phyloP scores from a whole-genome alignment of 2,888 invertebrate genomes.

The Diarsia brunnea region DNA sequence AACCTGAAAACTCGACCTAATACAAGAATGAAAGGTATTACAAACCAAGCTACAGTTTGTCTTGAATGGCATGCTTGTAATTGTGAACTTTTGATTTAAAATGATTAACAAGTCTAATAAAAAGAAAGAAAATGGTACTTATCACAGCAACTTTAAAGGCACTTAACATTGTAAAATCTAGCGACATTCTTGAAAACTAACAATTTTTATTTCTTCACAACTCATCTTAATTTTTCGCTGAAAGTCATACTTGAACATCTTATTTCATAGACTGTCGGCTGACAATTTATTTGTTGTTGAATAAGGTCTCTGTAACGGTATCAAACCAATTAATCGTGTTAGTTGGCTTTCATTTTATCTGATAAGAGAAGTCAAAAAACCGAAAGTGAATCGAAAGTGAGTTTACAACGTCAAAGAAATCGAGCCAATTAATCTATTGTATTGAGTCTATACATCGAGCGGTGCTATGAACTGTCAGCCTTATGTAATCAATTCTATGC shows the following conservation, averaged over 20 bases:
- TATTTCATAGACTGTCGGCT: slow-evolving; percentile 8
- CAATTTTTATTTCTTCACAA: slow-evolving; percentile 37
- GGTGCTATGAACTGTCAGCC: slow-evolving; percentile 47
- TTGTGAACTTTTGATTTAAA: slow-evolving; percentile 46
- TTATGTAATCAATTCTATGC: slow-evolving; percentile 67
- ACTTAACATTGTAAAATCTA: slow-evolving; percentile 27
- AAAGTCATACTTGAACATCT: slow-evolving; percentile 4
- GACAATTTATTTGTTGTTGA: slow-evolving; percentile 22
- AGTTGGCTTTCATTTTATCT: slow-evolving; percentile 65
- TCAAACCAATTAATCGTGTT: slow-evolving; percentile 68
- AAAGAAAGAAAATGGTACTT: background rate
- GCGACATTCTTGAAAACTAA: slow-evolving; percentile 37
- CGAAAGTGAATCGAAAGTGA: slow-evolving; percentile 75
- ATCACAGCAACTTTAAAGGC: slow-evolving; percentile 26
- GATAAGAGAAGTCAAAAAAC: slow-evolving; percentile 69
- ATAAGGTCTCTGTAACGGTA: slow-evolving; percentile 37
- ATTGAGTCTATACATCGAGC: slow-evolving; percentile 54
- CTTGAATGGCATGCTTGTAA: slow-evolving; percentile 63
- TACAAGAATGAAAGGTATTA: slow-evolving; percentile 86
- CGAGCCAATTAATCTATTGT: slow-evolving; percentile 71
- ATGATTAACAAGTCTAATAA: slow-evolving; percentile 51
- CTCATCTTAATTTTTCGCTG: slow-evolving; percentile 29
- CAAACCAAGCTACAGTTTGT: slow-evolving; percentile 55
- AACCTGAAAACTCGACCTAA: slow-evolving; percentile 72
- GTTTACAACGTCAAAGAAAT: slow-evolving; percentile 72